phyloP scores from a whole-genome alignment of 2,797 vertebrate genomes.

The Eulemur albifrons region DNA sequence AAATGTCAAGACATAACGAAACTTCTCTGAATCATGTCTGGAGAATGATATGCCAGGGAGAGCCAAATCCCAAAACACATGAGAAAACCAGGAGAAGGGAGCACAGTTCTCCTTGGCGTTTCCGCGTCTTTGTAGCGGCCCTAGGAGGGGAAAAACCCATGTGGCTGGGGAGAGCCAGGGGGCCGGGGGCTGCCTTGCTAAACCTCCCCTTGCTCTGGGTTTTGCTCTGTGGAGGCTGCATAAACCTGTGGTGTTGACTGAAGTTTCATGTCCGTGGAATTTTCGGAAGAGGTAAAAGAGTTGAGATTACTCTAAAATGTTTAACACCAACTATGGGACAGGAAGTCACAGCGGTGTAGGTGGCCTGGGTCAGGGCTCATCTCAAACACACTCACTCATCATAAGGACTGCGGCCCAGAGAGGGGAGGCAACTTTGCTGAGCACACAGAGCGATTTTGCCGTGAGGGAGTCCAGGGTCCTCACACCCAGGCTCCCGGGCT shows the following conservation, averaged over 20 bases:
- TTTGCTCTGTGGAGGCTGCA: background rate
- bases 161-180: background rate
- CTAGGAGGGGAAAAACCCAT: background rate
- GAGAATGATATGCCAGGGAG: conserved; percentile 46
- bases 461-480: background rate
- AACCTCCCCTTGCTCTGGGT: background rate
- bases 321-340: background rate
- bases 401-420: background rate
- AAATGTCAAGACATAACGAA: conserved; percentile 70
- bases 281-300: background rate
- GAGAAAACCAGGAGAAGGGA: conserved; percentile 64
- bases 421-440: background rate
- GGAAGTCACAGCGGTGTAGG: background rate
- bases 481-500: accelerated
- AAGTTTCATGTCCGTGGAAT: background rate
- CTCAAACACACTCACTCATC: background rate
- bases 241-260: background rate
- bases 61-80: conserved; percentile 70
- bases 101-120: conserved; percentile 38
- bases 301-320: background rate
- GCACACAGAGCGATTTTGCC: background rate
- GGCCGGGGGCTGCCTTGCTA: background rate
- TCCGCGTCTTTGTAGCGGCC: background rate
- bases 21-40: conserved; percentile 72
- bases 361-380: background rate